Conservation (phyloP, 2,888 invertebrate genomes). For the Cancer borealis region DNA sequence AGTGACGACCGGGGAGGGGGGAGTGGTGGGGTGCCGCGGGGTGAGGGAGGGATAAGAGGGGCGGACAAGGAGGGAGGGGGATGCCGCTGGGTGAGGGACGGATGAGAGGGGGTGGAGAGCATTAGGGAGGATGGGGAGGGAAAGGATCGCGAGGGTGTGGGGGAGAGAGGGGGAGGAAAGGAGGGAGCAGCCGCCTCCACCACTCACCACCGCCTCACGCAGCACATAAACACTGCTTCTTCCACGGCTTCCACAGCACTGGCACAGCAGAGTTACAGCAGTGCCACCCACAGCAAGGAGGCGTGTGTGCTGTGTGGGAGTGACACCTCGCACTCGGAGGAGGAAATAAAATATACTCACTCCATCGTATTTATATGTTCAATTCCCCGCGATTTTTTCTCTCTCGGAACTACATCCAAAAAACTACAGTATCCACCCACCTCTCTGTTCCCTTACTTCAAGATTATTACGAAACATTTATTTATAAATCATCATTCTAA, state of each 20-base stretch:
- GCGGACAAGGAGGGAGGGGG: constrained; percentile 17
- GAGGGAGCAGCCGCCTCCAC: neutral
- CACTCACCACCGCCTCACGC: constrained; percentile 31
- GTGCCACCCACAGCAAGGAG: constrained; percentile 24
- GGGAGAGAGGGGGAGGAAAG: neutral
- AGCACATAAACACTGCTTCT: constrained; percentile 38
- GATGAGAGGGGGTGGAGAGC: neutral
- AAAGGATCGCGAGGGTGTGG: neutral
- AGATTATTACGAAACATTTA: neutral
- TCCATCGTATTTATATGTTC: neutral
- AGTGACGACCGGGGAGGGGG: neutral
- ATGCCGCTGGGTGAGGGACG: neutral
- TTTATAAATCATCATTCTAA: neutral
- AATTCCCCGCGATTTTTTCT: constrained; percentile 33
- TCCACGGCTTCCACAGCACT: neutral
- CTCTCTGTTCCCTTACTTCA: too few species aligned
- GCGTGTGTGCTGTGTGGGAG: neutral
- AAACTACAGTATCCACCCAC: neutral
- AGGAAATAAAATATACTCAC: neutral
- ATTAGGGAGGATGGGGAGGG: constrained; percentile 33
- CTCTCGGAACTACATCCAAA: neutral
- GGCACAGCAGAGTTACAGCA: neutral
- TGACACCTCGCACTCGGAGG: neutral
- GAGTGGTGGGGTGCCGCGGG: constrained; percentile 30
- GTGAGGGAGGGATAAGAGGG: constrained; percentile 18